phyloP scores from a whole-genome alignment of 2,797 vertebrate genomes.

The Phylloscopus collybita region DNA sequence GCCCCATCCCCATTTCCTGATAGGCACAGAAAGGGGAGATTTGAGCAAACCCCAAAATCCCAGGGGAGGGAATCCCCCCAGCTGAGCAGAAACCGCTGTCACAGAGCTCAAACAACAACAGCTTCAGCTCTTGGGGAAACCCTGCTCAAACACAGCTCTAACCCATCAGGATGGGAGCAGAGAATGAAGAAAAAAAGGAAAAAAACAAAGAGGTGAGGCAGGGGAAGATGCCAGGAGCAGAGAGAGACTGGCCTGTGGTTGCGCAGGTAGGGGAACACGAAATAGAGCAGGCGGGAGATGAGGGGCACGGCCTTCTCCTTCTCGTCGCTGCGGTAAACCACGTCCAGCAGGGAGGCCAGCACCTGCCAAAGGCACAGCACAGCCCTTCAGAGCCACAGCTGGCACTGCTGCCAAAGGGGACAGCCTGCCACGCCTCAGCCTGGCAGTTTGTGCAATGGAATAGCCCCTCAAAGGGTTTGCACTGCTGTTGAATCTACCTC shows the following conservation, averaged over 20 bases:
- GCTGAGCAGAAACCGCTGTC: background rate
- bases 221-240: background rate
- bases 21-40: background rate
- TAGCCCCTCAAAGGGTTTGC: background rate
- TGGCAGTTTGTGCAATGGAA: background rate
- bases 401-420: background rate
- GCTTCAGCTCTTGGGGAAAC: background rate
- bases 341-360: constrained; percentile 91
- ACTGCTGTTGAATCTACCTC: background rate
- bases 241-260: constrained; percentile 88
- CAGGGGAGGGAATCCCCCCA: background rate
- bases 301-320: constrained; percentile 95
- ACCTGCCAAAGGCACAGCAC: too few relatives aligned
- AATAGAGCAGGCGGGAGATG: constrained; percentile 93
- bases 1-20: background rate
- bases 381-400: too few relatives aligned
- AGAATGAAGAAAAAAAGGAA: background rate
- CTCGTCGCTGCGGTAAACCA: constrained; percentile 97
- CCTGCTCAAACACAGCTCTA: background rate
- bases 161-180: background rate
- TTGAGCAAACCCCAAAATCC: background rate
- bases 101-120: background rate
- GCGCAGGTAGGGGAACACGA: constrained; percentile 94
- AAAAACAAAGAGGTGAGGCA: background rate
- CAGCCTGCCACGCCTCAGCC: fast-evolving